A percentile compares a stretch with the other conserved stretches of the same genome.
Evolutionary conservation across 2,797 vertebrate species (phyloP).

Genomic region (Brachymystax lenok): DNA sequence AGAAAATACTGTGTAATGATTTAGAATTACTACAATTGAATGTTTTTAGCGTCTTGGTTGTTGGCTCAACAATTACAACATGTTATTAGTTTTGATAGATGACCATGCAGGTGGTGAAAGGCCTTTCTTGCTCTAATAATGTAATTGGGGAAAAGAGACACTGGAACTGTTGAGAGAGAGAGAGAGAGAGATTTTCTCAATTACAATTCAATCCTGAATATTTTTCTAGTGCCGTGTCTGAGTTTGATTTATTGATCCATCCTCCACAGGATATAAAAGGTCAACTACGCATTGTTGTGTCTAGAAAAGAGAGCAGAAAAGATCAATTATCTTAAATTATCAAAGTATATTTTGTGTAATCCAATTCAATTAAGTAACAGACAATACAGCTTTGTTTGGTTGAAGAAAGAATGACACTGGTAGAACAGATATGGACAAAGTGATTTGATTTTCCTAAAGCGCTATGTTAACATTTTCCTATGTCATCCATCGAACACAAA

Average conservation of each 20-base stretch:
- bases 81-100: slow-evolving; percentile 44
- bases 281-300: neutral
- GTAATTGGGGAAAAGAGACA: slow-evolving; percentile 1
- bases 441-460: neutral
- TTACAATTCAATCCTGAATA: neutral
- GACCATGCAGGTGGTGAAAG: slow-evolving; percentile 28
- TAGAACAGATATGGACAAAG: neutral
- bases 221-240: neutral
- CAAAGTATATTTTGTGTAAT: neutral
- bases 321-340: neutral
- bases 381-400: neutral
- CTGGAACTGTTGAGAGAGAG: neutral
- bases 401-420: neutral
- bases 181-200: neutral
- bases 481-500: neutral
- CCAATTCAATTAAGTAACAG: neutral
- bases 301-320: neutral
- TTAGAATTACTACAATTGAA: slow-evolving; percentile 54
- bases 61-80: slow-evolving; percentile 54
- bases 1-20: slow-evolving; percentile 52
- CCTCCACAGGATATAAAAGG: neutral
- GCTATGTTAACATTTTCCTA: neutral
- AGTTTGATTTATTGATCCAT: neutral
- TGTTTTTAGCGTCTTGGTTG: slow-evolving; percentile 45
- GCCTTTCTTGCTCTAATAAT: slow-evolving; percentile 13